These are phyloP conservation scores for Odontesthes bonariensis DNA, from an alignment of 2,113 vertebrate species.

Conservation along the genomic window DNA sequence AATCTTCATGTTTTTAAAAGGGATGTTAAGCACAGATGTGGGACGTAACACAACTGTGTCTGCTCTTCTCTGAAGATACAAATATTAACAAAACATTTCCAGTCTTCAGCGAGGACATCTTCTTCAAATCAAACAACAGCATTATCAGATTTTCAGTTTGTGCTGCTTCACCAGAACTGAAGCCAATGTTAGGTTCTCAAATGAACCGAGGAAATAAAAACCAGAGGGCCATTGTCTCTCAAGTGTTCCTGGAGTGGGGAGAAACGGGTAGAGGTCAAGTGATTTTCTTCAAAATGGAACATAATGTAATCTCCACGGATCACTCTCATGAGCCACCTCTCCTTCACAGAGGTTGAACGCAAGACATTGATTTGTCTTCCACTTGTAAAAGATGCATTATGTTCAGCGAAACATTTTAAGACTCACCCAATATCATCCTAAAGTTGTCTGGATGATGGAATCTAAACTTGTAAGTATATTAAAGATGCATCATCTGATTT, in stretches of 20 bases:
- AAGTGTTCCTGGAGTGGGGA: slow-evolving; percentile 11
- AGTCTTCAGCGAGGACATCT: slow-evolving; percentile 47
- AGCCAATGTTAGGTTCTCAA: slow-evolving; percentile 27
- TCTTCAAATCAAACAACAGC: slow-evolving; percentile 28
- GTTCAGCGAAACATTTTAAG: slow-evolving; percentile 56
- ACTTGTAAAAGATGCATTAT: slow-evolving; percentile 65
- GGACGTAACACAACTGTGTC: slow-evolving; percentile 7
- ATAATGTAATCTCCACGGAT: slow-evolving; percentile 30
- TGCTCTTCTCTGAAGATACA: slow-evolving; percentile 27
- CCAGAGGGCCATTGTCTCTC: background rate
- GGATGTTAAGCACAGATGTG: slow-evolving; percentile 28
- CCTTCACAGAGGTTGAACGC: slow-evolving; percentile 44
- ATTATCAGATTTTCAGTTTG: slow-evolving; percentile 10
- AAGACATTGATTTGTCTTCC: slow-evolving; percentile 66
- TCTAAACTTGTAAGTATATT: slow-evolving; percentile 50
- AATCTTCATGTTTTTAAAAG: slow-evolving; percentile 16
- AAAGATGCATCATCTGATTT: slow-evolving; percentile 59
- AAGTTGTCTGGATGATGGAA: slow-evolving; percentile 46
- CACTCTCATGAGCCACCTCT: slow-evolving; percentile 7
- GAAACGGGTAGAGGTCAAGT: slow-evolving; percentile 21
- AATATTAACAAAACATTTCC: slow-evolving; percentile 33
- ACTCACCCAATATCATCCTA: slow-evolving; percentile 47
- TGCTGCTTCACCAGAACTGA: slow-evolving; percentile 41
- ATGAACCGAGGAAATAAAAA: slow-evolving; percentile 31
- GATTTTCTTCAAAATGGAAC: slow-evolving; percentile 36